Conservation (phyloP, 2,888 invertebrate genomes). For the Cacoxenus indagator region DNA sequence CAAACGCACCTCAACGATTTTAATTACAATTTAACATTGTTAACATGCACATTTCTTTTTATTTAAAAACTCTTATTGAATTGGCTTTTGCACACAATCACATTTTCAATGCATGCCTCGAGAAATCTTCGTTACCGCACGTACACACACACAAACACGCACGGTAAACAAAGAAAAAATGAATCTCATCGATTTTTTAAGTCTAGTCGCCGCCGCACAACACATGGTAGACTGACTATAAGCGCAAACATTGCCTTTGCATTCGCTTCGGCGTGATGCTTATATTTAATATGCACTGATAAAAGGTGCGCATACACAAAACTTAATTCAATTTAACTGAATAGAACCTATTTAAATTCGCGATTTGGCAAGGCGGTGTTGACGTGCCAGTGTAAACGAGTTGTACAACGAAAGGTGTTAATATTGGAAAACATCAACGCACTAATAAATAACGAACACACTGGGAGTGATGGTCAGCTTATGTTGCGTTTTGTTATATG, state of each 20-base stretch:
- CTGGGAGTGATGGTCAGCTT: too few relatives aligned
- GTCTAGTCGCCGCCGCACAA: background rate
- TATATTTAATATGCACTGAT: background rate
- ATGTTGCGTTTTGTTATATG: too few relatives aligned
- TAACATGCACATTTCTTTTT: background rate
- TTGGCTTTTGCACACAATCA: too few relatives aligned
- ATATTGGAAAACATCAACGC: too few relatives aligned
- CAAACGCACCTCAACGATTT: background rate
- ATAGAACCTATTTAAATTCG: too few relatives aligned
- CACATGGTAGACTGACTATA: background rate
- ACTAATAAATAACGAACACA: too few relatives aligned
- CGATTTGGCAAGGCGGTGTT: too few relatives aligned
- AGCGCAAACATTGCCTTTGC: background rate
- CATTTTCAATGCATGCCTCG: background rate
- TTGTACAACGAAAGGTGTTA: too few relatives aligned
- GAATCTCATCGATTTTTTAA: constrained; percentile 22
- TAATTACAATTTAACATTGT: background rate
- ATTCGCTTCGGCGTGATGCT: background rate
- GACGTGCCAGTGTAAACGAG: too few relatives aligned
- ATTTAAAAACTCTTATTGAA: background rate
- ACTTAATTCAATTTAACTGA: too few relatives aligned
- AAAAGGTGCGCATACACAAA: too few relatives aligned
- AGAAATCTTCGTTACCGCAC: background rate
- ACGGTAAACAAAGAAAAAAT: constrained; percentile 17
- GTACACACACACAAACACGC: constrained; percentile 7